phyloP scores from a whole-genome alignment of 2,888 invertebrate species.

The Neoaliturus tenellus region DNA sequence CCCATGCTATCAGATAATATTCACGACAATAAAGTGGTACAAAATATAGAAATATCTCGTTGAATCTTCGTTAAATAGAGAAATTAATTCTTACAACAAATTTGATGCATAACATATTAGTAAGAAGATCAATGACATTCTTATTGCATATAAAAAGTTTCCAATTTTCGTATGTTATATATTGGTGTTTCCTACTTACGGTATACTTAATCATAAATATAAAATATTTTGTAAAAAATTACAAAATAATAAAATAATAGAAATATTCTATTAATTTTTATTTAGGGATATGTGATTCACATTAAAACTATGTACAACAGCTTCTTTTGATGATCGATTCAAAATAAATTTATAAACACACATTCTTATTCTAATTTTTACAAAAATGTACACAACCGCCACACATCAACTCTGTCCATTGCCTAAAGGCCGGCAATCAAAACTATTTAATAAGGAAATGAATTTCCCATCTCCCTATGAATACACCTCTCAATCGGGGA shows the following conservation, averaged over 20 bases:
- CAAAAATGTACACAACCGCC: background rate
- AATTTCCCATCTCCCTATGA: too few species aligned
- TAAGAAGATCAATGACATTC: background rate
- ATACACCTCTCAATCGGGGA: too few species aligned
- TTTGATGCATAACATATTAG: background rate
- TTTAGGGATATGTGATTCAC: background rate
- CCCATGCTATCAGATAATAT: background rate
- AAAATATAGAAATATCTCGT: slow-evolving; percentile 3
- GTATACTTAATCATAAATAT: background rate
- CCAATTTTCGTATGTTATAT: background rate
- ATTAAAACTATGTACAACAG: slow-evolving; percentile 13
- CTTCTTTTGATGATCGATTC: background rate
- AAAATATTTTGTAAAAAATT: background rate
- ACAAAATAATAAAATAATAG: background rate
- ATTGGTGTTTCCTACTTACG: slow-evolving; percentile 25
- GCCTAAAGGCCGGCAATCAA: too few species aligned
- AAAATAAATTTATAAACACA: background rate
- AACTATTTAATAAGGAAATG: too few species aligned
- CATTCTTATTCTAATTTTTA: slow-evolving; percentile 3
- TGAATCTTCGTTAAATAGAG: background rate
- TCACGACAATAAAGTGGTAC: background rate
- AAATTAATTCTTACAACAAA: background rate
- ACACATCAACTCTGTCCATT: background rate
- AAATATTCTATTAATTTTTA: background rate
- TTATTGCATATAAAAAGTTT: background rate